A percentile compares a stretch with the other conserved stretches of the same genome.
Evolutionary conservation across 1,140 invertebrate species (phyloP).

Genomic region (Drosophila triauraria): DNA sequence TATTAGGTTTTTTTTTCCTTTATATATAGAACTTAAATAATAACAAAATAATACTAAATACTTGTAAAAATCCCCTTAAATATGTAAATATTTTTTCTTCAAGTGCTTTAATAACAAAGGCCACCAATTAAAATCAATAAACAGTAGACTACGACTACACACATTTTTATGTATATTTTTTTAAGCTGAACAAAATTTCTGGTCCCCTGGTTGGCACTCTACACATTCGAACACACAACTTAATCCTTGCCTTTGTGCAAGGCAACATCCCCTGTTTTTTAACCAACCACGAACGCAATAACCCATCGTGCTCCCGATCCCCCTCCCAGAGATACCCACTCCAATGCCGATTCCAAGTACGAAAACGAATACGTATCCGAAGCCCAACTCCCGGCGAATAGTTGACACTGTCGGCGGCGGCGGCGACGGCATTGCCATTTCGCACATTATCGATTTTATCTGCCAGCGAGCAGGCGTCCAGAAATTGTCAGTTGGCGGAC

Average conservation of each 20-base stretch:
- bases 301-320: constrained; percentile 12
- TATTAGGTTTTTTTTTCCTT: not conserved
- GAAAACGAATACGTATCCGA: not conserved
- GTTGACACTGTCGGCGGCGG: constrained; percentile 4
- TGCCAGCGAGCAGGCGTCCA: constrained; percentile 61
- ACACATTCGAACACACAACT: constrained; percentile 19
- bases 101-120: constrained; percentile 4
- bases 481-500: constrained; percentile 28
- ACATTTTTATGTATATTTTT: not conserved
- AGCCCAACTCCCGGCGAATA: constrained; percentile 20
- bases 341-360: not conserved
- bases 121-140: constrained; percentile 18
- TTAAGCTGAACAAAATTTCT: not conserved
- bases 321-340: not conserved
- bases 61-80: no score
- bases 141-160: constrained; percentile 1
- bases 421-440: constrained; percentile 47
- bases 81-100: not conserved
- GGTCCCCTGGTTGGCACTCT: constrained; percentile 3
- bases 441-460: constrained; percentile 83
- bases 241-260: constrained; percentile 1
- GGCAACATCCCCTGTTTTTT: constrained; percentile 25
- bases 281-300: constrained; percentile 4
- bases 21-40: not conserved
- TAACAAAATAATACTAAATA: not conserved